Evolutionary conservation across 2,113 vertebrate genomes (phyloP).

Genomic region (Grammomys dolichurus): DNA sequence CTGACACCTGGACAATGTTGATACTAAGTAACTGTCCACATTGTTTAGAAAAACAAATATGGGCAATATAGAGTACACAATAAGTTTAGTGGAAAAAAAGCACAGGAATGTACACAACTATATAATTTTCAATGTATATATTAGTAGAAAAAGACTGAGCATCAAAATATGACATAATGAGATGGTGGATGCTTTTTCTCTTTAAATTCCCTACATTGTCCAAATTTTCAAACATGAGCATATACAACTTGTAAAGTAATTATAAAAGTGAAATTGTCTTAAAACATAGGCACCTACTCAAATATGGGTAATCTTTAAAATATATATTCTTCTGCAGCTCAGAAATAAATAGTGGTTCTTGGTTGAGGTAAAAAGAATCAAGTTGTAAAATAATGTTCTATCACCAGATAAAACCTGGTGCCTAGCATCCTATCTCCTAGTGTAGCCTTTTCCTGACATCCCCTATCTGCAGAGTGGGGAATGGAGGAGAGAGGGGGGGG

Average conservation of each 20-base stretch:
- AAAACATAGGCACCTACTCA: neutral
- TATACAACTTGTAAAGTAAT: conserved; percentile 31
- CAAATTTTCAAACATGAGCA: conserved; percentile 11
- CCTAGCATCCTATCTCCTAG: neutral
- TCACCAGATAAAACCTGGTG: conserved; percentile 2
- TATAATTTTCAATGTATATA: conserved; percentile 1
- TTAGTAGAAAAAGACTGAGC: neutral
- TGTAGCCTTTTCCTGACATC: neutral
- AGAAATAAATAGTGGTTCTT: neutral
- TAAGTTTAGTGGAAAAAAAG: conserved; percentile 50
- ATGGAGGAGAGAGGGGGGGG: neutral
- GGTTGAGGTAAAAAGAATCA: neutral
- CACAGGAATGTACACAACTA: neutral
- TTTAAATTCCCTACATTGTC: neutral
- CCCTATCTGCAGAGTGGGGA: neutral
- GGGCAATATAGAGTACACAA: neutral
- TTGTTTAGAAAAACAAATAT: conserved; percentile 30
- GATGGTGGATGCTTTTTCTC: neutral
- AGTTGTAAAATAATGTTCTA: conserved; percentile 38
- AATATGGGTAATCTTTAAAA: conserved; percentile 1
- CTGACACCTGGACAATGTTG: neutral
- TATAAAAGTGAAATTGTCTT: conserved; percentile 48
- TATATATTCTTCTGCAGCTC: conserved; percentile 22
- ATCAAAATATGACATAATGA: conserved; percentile 1
- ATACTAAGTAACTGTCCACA: neutral